Base-by-base conservation (phyloP, 2,888 invertebrate genomes). In the Eugnorisma glareosa region DNA sequence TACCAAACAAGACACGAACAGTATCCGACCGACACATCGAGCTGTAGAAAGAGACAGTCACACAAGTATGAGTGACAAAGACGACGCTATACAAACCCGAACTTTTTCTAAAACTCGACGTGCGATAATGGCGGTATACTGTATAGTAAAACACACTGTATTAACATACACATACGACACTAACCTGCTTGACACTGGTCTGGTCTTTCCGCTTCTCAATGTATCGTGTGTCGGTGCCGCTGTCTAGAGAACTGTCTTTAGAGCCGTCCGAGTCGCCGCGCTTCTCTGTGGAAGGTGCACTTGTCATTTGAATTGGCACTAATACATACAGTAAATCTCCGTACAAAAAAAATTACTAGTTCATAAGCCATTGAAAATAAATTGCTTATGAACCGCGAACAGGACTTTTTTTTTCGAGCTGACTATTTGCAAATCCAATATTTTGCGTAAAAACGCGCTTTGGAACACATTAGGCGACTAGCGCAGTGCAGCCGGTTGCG, bases 211-310 rank as follows among this genome's bases (percentile, higher is more conserved):
- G 94, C 87, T 97, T 97, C 77, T 97, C 96, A 31, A 97, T 95
- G 81, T 96, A 97, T 35, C 97, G 94, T 0, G 97, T 97, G 92
- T 98, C 98, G 0, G 97, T 98, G 21, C 98, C 98, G 89, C 98
- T 98, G 93, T 99, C 99, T 75, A 99, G 97, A 0, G 98, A 98
- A 90, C 98, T 98, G 89, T 98, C 98, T 88, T 98, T 98, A 0
- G 98, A 98, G 0, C 98, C 97, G 93, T 98, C 97, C 24, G 98
- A 97, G 94, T 98, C 97, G 80, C 97, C 95, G 64, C 97, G 95
- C 94, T 97, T 97, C 90, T 98, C 97, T 98, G 95, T 94, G 93
- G 74, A 40, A 61, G 13, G 24, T 45, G 10, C 10, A 24, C 6
- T 13, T 10, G 70, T 69, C 18, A 43, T 28, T 79, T 18, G 24